These are phyloP conservation scores for Aethes cnicana DNA, from an alignment of 2,888 invertebrate species.

Conservation along the genomic window DNA sequence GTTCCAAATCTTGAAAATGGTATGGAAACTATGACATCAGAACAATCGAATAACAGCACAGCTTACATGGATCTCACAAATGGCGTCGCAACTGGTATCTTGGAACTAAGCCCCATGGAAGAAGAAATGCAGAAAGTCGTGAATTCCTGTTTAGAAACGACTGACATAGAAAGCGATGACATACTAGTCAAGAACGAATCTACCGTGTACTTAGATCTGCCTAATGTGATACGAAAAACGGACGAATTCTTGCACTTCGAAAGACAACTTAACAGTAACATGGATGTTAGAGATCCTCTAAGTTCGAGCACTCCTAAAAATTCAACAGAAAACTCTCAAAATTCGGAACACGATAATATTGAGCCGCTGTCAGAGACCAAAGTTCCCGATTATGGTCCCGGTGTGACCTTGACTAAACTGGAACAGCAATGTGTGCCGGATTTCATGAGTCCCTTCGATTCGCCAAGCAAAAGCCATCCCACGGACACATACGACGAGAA, in stretches of 20 bases:
- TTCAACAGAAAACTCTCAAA: constrained; percentile 51
- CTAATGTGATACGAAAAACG: constrained; percentile 58
- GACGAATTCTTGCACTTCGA: constrained; percentile 62
- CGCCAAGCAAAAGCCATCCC: constrained; percentile 71
- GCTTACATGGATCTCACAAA: constrained; percentile 70
- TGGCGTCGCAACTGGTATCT: constrained; percentile 52
- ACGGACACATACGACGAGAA: constrained; percentile 76
- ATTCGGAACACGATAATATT: constrained; percentile 45
- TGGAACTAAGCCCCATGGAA: constrained; percentile 45
- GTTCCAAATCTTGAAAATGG: not conserved
- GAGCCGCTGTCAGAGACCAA: constrained; percentile 49
- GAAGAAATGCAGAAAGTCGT: constrained; percentile 45
- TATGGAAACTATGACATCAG: constrained; percentile 33
- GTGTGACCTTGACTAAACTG: constrained; percentile 49
- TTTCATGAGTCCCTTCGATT: constrained; percentile 68
- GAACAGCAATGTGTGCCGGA: constrained; percentile 63
- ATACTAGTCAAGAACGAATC: constrained; percentile 59
- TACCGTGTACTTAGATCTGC: constrained; percentile 71
- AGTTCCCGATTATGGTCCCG: constrained; percentile 49
- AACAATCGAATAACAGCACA: constrained; percentile 51
- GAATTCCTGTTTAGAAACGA: constrained; percentile 44
- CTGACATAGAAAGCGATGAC: constrained; percentile 38
- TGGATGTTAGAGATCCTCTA: constrained; percentile 41
- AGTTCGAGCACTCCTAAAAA: constrained; percentile 65
- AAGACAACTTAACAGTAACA: constrained; percentile 46